A percentile compares a stretch with the other conserved stretches of the same genome.
phyloP scores from a whole-genome alignment of 2,113 vertebrate genomes.

The Phodopus roborovskii region DNA sequence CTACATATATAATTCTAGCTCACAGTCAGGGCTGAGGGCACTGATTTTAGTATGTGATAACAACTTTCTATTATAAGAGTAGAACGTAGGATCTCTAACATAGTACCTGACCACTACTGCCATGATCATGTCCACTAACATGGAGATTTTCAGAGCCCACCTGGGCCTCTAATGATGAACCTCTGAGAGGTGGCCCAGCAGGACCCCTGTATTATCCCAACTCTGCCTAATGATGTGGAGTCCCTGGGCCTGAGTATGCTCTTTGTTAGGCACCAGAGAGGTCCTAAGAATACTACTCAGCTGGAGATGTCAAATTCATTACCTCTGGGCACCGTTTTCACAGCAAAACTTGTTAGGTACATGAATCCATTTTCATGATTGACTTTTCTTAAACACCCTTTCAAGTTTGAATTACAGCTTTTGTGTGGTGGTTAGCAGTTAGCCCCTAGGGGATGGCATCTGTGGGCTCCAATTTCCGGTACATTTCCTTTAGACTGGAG shows the following conservation, averaged over 20 bases:
- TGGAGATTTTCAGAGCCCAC: not conserved
- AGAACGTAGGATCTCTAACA: not conserved
- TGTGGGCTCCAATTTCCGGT: not conserved
- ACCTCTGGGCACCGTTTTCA: not conserved
- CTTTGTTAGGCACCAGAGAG: not conserved
- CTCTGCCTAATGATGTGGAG: not conserved
- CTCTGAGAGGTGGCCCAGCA: not conserved
- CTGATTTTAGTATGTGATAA: not conserved
- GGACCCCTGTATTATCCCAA: not conserved
- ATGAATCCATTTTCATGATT: not conserved
- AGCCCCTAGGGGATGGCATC: conserved; percentile 13
- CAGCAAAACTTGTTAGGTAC: not conserved
- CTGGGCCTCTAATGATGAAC: not conserved
- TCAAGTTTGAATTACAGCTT: conserved; percentile 38
- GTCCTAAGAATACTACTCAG: not conserved
- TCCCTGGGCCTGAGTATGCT: not conserved
- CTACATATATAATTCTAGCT: not conserved
- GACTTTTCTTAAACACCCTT: conserved; percentile 24
- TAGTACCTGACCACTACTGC: not conserved
- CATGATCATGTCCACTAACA: not conserved
- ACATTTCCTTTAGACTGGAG: not conserved
- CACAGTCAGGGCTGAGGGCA: not conserved
- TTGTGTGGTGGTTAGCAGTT: conserved; percentile 24
- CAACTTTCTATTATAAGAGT: not conserved
- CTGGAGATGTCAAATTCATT: not conserved